Percentiles rank a stretch among this genome's conserved stretches.
These are phyloP conservation scores for Neotoxoptera formosana DNA, from an alignment of 1,140 invertebrate species.

Conservation along the genomic window DNA sequence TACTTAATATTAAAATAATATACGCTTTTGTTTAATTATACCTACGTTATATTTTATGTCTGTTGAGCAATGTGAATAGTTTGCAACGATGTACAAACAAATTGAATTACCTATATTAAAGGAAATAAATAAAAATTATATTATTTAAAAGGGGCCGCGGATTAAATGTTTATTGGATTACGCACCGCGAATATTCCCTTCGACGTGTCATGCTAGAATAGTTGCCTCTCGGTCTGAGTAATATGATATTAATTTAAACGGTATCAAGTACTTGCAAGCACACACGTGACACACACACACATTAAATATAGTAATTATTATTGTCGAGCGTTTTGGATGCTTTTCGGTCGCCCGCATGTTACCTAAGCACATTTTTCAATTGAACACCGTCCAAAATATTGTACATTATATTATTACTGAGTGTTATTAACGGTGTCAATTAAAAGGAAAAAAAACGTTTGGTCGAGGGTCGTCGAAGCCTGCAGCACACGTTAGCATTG, in stretches of 20 bases:
- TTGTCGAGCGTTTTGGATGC: neutral
- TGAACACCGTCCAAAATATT: constrained; percentile 27
- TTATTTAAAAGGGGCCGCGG: neutral
- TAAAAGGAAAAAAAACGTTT: neutral
- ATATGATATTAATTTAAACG: constrained; percentile 33
- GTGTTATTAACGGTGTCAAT: constrained; percentile 1
- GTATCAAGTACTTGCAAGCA: neutral
- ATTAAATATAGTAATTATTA: neutral
- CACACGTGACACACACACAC: neutral
- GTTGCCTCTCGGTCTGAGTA: neutral
- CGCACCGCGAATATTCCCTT: neutral
- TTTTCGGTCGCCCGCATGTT: constrained; percentile 12
- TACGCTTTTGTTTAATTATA: neutral
- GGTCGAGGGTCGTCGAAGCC: neutral
- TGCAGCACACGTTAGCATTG: neutral
- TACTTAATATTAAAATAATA: neutral
- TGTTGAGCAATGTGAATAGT: neutral
- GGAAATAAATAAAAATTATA: neutral
- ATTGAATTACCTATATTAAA: neutral
- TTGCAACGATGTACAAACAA: neutral
- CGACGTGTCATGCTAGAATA: neutral
- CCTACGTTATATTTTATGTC: neutral
- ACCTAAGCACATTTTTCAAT: constrained; percentile 51
- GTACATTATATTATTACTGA: neutral
- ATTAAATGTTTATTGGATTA: neutral